Evolutionary conservation across 2,888 invertebrate species (phyloP), one percentile per base, ranked within the genome.

Genomic region (Aproaerema taeniolella): DNA sequence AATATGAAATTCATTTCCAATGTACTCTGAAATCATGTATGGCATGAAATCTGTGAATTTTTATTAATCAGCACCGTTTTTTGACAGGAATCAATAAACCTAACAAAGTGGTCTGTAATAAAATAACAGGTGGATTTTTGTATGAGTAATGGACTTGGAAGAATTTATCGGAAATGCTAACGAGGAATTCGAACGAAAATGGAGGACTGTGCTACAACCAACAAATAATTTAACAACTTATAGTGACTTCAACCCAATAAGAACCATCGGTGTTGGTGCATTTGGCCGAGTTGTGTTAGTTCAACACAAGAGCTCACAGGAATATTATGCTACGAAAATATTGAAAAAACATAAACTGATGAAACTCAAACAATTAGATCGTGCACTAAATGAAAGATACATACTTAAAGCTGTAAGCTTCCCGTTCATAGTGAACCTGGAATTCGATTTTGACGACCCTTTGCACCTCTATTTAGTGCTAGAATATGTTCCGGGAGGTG

Each of bases 311-410:
- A 93, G 95, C 43, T 95, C 94, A 68, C 96, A 96, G 89, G 95
- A 97, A 81, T 99, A 95, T 86, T 99, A 95, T 86, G 99, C 99
- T 65, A 99, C 99, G 99, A 99, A 99, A 91, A 99, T 99, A 80
- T 92, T 99, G 73, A 99, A 99, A 87, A 99, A 99, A 91, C 99
- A 99, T 82, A 99, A 99, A 92, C 98, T 99, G 49, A 99, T 99
- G 39, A 99, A 99, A 87, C 90, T 99, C 85, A 99, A 99, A 89
- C 99, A 99, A 87, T 98, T 99, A 43, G 99, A 99, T 87, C 99
- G 99, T 82, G 99, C 99, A 48, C 88, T 99, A 57, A 99, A 99
- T 86, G 99, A 99, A 88, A 99, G 99, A 88, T 93, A 97, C 73
- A 99, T 99, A 73, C 90, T 99, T 61, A 99, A 99, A 88, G 98